A percentile compares a stretch with the other conserved stretches of the same genome.
Evolutionary conservation across 2,113 vertebrate species (phyloP).

Genomic region (Eurystomus gularis): DNA sequence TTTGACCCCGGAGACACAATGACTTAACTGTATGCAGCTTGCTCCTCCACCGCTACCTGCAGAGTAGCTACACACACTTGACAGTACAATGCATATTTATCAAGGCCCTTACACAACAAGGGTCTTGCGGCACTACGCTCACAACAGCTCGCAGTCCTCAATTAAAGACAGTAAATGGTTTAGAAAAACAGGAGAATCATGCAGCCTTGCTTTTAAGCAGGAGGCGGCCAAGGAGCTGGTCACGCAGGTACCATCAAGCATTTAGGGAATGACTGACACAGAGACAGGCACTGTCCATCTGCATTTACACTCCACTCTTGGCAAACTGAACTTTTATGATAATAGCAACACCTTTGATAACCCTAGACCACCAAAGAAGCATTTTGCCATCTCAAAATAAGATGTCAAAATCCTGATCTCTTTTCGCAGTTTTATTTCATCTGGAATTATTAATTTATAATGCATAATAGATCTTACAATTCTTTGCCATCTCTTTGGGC

Average conservation of each 20-base stretch:
- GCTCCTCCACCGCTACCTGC: slow-evolving; percentile 17
- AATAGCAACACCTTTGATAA: not conserved
- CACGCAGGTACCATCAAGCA: not conserved
- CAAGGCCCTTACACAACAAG: not conserved
- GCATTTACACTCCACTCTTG: not conserved
- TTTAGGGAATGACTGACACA: not conserved
- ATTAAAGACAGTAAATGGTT: slow-evolving; percentile 39
- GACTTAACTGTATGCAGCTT: not conserved
- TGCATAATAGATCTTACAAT: not conserved
- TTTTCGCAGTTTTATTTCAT: not conserved
- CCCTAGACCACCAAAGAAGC: not conserved
- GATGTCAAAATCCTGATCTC: not conserved
- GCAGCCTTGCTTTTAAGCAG: not conserved
- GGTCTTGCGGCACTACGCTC: not conserved
- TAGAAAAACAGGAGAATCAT: not conserved
- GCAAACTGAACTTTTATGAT: not conserved
- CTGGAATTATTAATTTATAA: not conserved
- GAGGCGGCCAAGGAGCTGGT: not conserved
- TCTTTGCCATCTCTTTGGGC: not conserved
- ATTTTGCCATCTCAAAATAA: not conserved
- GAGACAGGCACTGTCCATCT: not conserved
- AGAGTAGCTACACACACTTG: slow-evolving; percentile 22
- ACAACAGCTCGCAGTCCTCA: slow-evolving; percentile 21
- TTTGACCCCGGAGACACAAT: not conserved
- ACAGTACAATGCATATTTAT: slow-evolving; percentile 47